Evolutionary conservation across 1,140 invertebrate species (phyloP).

Genomic region (Streblospio benedicti): DNA sequence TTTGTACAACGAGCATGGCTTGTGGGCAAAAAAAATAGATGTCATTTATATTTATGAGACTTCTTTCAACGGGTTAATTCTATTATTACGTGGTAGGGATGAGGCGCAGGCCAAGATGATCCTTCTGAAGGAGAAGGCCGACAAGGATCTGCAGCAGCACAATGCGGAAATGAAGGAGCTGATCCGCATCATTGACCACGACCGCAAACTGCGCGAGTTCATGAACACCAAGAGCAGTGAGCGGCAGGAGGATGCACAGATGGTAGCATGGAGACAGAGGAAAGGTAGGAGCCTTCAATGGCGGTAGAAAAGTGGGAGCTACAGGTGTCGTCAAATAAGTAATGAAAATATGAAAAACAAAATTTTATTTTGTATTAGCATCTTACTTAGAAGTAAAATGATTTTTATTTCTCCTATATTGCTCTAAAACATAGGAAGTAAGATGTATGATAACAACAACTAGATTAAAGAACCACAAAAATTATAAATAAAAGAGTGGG

Average conservation of each 20-base stretch:
- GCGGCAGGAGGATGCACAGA: slow-evolving; percentile 52
- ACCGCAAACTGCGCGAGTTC: slow-evolving; percentile 74
- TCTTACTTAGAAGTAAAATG: too few relatives aligned
- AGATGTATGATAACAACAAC: too few relatives aligned
- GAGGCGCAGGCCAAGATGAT: slow-evolving; percentile 74
- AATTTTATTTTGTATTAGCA: too few relatives aligned
- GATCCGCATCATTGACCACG: slow-evolving; percentile 72
- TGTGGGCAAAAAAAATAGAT: background rate
- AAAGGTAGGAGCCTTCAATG: too few relatives aligned
- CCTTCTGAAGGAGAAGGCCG: slow-evolving; percentile 60
- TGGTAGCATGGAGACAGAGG: slow-evolving; percentile 43
- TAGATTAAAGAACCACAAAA: too few relatives aligned
- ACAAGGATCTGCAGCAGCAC: slow-evolving; percentile 54
- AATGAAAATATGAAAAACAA: too few relatives aligned
- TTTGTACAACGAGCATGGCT: too few relatives aligned
- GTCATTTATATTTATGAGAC: background rate
- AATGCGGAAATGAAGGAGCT: slow-evolving; percentile 74
- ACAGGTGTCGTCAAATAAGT: too few relatives aligned
- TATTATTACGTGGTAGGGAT: slow-evolving; percentile 49
- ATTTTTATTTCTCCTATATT: too few relatives aligned
- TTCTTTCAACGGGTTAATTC: background rate
- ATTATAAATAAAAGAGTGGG: too few relatives aligned
- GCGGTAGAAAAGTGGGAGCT: background rate
- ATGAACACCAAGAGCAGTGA: slow-evolving; percentile 72
- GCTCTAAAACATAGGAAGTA: too few relatives aligned